Conservation (phyloP, 2,888 invertebrate species). For the Drosophila incognita region DNA sequence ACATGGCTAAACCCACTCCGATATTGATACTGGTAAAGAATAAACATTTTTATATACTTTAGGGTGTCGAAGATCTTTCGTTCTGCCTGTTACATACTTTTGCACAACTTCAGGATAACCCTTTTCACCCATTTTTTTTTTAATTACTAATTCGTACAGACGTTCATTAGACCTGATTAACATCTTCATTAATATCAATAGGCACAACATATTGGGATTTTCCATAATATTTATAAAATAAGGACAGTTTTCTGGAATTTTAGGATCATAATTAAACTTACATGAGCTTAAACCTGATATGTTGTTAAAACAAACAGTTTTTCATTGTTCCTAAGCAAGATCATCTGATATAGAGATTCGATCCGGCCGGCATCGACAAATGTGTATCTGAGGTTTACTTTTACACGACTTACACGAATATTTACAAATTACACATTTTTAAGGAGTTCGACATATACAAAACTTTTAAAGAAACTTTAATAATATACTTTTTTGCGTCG, state of each 20-base stretch:
- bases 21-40: not conserved
- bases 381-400: not conserved
- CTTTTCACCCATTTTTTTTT: too few species aligned
- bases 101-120: too few species aligned
- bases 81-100: too few species aligned
- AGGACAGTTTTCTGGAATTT: not conserved
- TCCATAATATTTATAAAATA: not conserved
- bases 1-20: not conserved
- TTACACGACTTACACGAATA: not conserved
- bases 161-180: not conserved
- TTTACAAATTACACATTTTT: not conserved
- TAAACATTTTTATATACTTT: not conserved
- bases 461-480: not conserved
- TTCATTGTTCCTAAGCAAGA: not conserved
- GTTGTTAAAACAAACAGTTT: not conserved
- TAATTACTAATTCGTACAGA: not conserved
- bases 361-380: not conserved
- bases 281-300: not conserved
- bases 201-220: not conserved
- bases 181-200: not conserved
- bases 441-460: not conserved
- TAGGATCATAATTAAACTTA: not conserved
- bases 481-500: not conserved
- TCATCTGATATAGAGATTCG: not conserved
- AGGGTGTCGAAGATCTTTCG: not conserved